A percentile compares a stretch with the other conserved stretches of the same genome.
Conservation (phyloP, 1,140 invertebrate species). For the Drosophila mojavensis region DNA sequence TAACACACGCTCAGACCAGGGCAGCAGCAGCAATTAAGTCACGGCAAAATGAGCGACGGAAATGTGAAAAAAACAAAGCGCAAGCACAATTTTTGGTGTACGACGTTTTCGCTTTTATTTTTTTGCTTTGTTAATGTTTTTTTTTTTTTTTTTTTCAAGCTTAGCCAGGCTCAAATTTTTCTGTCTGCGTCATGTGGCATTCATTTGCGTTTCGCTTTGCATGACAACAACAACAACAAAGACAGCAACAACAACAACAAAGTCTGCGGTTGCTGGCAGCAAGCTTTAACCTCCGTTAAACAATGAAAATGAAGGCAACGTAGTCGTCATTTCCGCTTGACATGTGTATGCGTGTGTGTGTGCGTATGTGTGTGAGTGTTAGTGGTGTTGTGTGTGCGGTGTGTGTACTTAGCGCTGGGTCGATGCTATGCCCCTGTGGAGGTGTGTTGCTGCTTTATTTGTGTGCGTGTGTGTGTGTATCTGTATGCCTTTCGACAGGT, state of each 20-base stretch:
- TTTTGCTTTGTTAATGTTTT: not conserved
- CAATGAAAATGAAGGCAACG: slow-evolving; percentile 64
- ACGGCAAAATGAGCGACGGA: slow-evolving; percentile 76
- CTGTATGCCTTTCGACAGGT: not conserved
- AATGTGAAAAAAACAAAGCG: slow-evolving; percentile 72
- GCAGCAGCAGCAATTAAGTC: slow-evolving; percentile 72
- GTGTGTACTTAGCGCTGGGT: slow-evolving; percentile 33
- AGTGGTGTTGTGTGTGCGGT: not conserved
- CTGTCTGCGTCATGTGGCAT: slow-evolving; percentile 76
- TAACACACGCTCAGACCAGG: slow-evolving; percentile 6
- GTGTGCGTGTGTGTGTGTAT: slow-evolving; percentile 5
- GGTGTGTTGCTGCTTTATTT: slow-evolving; percentile 4
- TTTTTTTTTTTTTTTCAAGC: slow-evolving; percentile 41
- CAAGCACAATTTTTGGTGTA: slow-evolving; percentile 55
- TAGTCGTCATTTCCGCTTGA: slow-evolving; percentile 69
- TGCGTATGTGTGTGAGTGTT: slow-evolving; percentile 1
- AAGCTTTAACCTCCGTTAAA: slow-evolving; percentile 58
- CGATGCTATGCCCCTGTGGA: slow-evolving; percentile 29
- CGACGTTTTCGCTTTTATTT: slow-evolving; percentile 31
- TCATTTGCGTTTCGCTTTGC: slow-evolving; percentile 60
- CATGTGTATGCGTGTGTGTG: slow-evolving; percentile 28
- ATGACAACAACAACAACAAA: slow-evolving; percentile 30
- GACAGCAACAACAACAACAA: slow-evolving; percentile 34
- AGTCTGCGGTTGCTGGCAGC: slow-evolving; percentile 60
- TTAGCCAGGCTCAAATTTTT: slow-evolving; percentile 58